A percentile compares a stretch with the other conserved stretches of the same genome.
These are phyloP conservation scores for Meloidogyne chitwoodi DNA, from an alignment of 1,140 invertebrate genomes.

Conservation along the genomic window DNA sequence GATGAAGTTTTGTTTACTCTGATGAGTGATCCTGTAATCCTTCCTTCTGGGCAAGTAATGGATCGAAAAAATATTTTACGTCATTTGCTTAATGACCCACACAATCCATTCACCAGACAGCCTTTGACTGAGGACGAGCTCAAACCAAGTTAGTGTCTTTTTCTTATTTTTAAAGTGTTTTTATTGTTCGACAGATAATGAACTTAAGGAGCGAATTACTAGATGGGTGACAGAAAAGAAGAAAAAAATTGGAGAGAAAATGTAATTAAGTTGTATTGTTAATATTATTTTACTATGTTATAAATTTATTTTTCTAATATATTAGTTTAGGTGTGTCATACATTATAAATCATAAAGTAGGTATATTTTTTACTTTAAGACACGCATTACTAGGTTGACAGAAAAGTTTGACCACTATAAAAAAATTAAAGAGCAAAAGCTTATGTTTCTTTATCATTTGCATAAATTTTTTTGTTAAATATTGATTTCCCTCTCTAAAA, in stretches of 20 bases:
- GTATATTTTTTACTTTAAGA: too few species aligned
- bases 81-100: conserved; percentile 88
- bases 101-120: conserved; percentile 93
- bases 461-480: not conserved
- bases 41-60: conserved; percentile 91
- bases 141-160: conserved; percentile 67
- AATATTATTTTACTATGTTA: not conserved
- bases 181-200: conserved; percentile 23
- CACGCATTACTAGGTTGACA: too few species aligned
- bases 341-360: too few species aligned
- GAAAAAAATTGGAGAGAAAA: not conserved
- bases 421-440: too few species aligned
- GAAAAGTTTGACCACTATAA: too few species aligned
- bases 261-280: not conserved
- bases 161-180: conserved; percentile 16
- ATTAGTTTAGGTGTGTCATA: too few species aligned
- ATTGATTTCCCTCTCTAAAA: not conserved
- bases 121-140: conserved; percentile 83
- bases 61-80: conserved; percentile 84
- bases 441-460: too few species aligned
- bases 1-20: conserved; percentile 88
- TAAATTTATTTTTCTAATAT: too few species aligned
- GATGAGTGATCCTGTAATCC: conserved; percentile 87
- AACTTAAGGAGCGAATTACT: conserved; percentile 43
- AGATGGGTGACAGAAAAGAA: conserved; percentile 33